Percentiles rank a stretch among this genome's conserved stretches.
These are phyloP conservation scores for Drosophila yakuba DNA, from an alignment of 1,140 invertebrate genomes.

Conservation along the genomic window DNA sequence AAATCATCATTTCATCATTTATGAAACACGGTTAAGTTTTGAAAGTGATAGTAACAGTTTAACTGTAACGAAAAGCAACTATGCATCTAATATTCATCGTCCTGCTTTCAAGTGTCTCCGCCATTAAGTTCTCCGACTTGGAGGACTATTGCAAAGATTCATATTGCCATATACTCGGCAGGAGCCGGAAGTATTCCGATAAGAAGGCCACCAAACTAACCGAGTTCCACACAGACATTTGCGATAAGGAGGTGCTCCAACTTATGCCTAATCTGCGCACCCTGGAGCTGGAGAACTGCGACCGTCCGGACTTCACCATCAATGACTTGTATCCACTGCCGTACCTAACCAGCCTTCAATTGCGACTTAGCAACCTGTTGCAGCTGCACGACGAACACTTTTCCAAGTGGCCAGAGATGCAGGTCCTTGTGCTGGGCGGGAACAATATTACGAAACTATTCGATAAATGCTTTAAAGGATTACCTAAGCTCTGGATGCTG, in stretches of 20 bases:
- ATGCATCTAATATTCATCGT: too few relatives aligned
- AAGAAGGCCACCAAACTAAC: not conserved
- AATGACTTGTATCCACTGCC: not conserved
- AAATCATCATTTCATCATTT: not conserved
- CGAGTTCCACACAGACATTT: not conserved
- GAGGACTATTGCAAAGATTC: not conserved
- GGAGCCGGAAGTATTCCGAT: too few relatives aligned
- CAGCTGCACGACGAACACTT: not conserved
- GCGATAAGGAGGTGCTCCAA: not conserved
- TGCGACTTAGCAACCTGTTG: not conserved
- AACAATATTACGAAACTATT: not conserved
- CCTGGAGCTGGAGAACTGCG: not conserved
- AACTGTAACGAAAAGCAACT: too few relatives aligned
- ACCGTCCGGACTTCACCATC: not conserved
- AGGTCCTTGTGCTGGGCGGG: not conserved
- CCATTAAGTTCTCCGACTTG: too few relatives aligned
- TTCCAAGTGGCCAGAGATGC: not conserved
- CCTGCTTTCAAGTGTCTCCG: not conserved
- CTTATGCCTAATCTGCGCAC: constrained; percentile 2
- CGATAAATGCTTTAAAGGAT: not conserved
- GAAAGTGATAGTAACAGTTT: not conserved
- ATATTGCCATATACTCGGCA: too few relatives aligned
- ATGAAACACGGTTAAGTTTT: not conserved
- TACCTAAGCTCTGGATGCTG: not conserved
- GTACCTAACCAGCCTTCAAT: not conserved